Base-by-base conservation (phyloP, 92 coral and sea anemone species). In the Heteractis magnifica region DNA sequence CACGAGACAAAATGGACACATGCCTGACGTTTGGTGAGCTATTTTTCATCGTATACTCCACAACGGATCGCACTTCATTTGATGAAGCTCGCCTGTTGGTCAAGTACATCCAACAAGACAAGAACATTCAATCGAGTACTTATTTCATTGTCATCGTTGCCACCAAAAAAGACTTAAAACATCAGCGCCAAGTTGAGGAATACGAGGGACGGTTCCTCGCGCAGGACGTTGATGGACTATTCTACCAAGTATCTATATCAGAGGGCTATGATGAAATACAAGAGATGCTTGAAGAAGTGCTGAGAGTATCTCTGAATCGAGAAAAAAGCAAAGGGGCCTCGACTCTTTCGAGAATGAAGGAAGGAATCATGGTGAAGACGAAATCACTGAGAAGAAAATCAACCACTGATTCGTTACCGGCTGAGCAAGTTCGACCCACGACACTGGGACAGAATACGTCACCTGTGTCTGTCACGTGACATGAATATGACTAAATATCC, bases 1-100 rank as follows among this genome's bases (percentile, higher is more conserved):
- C 98, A 12, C 90, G 88, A 6, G 93, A 93, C 65, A 92, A 93
- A 75, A 90, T 95, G 87, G 95, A 93, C 82, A 88, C 84, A 56
- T 93, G 92, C 77, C 87, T 94, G 49, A 88, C 88, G 60, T 89
- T 93, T 70, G 98, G 94, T n/a, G 98, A 95, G 77, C 83, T 95
- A 82, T 95, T 93, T 76, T 93, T 95, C 90, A 94, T 95, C 82
- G 89, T 95, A 55, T 95, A 93, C 73, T 95, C 98, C 16, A 88
- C 95, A 76, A 95, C 98, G 9, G 98, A 95, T 53, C 91, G 95
- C n/a, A 88, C 95, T 12, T 95, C 98, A 0, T 95, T 95, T 76
- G 88, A 86, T 77, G 98, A 95, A 55, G 94, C 97, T 6, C 89
- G 94, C 11, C 94, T 94, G 14, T 80, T 95, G 55, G 95, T 92